Base-by-base conservation (phyloP, 1,140 invertebrate genomes). In the Pogonus chalceus region DNA sequence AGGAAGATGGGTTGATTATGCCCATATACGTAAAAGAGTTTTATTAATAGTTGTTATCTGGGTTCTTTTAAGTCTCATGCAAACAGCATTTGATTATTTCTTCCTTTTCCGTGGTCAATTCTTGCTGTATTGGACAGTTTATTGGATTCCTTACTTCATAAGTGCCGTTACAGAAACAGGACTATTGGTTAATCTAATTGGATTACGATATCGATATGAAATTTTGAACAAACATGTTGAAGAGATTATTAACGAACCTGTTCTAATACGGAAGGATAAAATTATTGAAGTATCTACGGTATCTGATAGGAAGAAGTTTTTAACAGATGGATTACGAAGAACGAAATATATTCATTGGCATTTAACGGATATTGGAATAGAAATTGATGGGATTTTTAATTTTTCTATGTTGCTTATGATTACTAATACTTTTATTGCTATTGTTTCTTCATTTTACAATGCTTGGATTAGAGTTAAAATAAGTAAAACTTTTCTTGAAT, bases 381-480 rank as follows among this genome's bases (percentile, higher is more conserved):
- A 43, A 12, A 43, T 43, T 12, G 18, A 43, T 43, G 9, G 18
- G 9, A 12, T 43, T 9, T 43, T 43, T 18, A 10, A 7, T 7
- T 43, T 43, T 18, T 43, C 37, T 12, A 16, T 43, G 18, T 43
- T 43, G 18, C 18, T 43, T 10, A 9, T 18, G 9, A 16, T 43
- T 7, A 9, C 18, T 3, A 12, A 43, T 43, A 10, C 37, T 9
- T 43, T 43, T 18, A 18, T 43, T 12, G 18, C 37, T 43, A 43
- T 43, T 43, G 18, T 43, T 12, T 43, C 37, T 9, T 43, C 37
- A 4, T 43, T 43, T 43, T 43, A 43, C 37, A 43, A 16, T 43
- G 18, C 3, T 4, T 43, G 9, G 7, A 43, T 43, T 12, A 10
- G 9, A n/a, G n/a, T n/a, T n/a, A 31, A 43, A 43, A 3, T 43